These are phyloP conservation scores for Spodoptera frugiperda DNA, from an alignment of 1,140 invertebrate genomes.

Conservation along the genomic window DNA sequence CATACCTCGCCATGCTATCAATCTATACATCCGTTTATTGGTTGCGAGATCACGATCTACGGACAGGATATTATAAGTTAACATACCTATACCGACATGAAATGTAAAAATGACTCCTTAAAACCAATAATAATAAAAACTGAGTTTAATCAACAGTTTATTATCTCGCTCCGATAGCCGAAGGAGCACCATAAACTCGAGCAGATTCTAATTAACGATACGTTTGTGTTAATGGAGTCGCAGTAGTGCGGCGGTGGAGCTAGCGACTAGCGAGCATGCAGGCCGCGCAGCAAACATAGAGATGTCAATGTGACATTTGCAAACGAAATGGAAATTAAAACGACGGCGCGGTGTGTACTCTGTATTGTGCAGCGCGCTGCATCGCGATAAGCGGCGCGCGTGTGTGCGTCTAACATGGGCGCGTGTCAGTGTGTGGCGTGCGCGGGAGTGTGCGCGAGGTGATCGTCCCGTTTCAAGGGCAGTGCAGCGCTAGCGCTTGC, in stretches of 20 bases:
- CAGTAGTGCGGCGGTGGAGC: neutral
- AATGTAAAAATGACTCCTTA: conserved; percentile 3
- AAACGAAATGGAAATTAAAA: conserved; percentile 84
- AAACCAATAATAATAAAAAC: conserved; percentile 21
- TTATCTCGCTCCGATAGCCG: neutral
- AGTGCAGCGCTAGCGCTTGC: conserved; percentile 79
- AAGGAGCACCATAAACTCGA: conserved; percentile 16
- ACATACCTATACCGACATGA: neutral
- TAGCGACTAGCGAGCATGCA: conserved; percentile 45
- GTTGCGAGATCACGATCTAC: conserved; percentile 48
- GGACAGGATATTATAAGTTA: conserved; percentile 44
- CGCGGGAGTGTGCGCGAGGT: conserved; percentile 77
- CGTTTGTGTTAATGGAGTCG: conserved; percentile 8
- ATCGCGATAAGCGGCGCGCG: conserved; percentile 66
- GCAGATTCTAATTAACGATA: conserved; percentile 18
- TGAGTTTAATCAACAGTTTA: conserved; percentile 42
- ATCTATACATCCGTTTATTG: conserved; percentile 41
- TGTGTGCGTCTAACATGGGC: conserved; percentile 58
- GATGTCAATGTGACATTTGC: conserved; percentile 65
- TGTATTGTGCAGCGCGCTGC: conserved; percentile 74
- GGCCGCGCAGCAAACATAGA: conserved; percentile 54
- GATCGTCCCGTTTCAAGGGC: conserved; percentile 84
- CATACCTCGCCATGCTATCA: neutral
- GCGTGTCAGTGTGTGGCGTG: conserved; percentile 57
- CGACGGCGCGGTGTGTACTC: conserved; percentile 62